These are phyloP conservation scores for Microctonus aethiopoides DNA, from an alignment of 2,888 invertebrate species.

Conservation along the genomic window DNA sequence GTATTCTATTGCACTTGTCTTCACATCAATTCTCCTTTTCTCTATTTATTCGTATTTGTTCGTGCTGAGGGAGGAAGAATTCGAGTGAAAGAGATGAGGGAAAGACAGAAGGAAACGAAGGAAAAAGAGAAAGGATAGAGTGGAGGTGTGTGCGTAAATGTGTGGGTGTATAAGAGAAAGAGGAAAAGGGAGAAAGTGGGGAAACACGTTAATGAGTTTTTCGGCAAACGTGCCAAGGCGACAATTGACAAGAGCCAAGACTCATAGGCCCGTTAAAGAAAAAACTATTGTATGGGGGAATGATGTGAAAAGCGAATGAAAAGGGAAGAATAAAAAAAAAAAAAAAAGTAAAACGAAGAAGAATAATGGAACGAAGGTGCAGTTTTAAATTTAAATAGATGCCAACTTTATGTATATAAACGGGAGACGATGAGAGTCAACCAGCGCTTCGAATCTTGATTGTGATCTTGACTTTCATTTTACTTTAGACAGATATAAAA, in stretches of 20 bases:
- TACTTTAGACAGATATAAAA: slow-evolving; percentile 18
- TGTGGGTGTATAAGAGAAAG: slow-evolving; percentile 19
- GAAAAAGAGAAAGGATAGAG: not conserved
- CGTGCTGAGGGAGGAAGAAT: slow-evolving; percentile 22
- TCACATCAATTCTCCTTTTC: slow-evolving; percentile 24
- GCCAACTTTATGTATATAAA: slow-evolving; percentile 41
- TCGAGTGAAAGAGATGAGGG: slow-evolving; percentile 26
- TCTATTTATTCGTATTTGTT: not conserved
- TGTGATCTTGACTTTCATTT: slow-evolving; percentile 31
- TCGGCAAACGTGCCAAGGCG: slow-evolving; percentile 60
- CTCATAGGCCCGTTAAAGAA: slow-evolving; percentile 48
- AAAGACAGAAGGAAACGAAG: slow-evolving; percentile 26
- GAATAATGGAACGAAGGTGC: slow-evolving; percentile 47
- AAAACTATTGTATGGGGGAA: slow-evolving; percentile 26
- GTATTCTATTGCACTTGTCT: slow-evolving; percentile 1
- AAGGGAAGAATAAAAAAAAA: slow-evolving; percentile 28
- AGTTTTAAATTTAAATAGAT: slow-evolving; percentile 65
- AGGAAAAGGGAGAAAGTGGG: slow-evolving; percentile 31
- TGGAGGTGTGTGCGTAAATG: not conserved
- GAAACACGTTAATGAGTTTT: slow-evolving; percentile 65
- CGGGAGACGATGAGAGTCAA: slow-evolving; percentile 54
- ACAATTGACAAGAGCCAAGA: slow-evolving; percentile 58
- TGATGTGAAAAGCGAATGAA: slow-evolving; percentile 24
- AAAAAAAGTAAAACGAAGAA: too few relatives aligned
- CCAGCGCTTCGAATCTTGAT: slow-evolving; percentile 39